A percentile compares a stretch with the other conserved stretches of the same genome.
Conservation (phyloP, 2,797 vertebrate species). For the Megalops cyprinoides region DNA sequence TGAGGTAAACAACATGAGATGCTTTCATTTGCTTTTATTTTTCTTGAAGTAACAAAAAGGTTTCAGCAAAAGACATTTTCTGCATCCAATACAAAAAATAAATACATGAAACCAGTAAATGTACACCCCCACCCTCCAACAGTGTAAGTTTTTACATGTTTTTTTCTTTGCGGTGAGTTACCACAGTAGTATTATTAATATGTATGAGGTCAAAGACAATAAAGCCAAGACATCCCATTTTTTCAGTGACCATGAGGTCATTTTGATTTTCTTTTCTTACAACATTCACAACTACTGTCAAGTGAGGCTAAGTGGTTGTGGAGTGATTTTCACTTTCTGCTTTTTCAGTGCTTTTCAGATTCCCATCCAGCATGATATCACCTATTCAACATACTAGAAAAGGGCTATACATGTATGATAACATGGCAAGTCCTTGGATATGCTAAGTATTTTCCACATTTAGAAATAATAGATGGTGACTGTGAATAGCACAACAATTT, state of each 20-base stretch:
- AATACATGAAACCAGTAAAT: slow-evolving; percentile 9
- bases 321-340: background rate
- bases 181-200: background rate
- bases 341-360: background rate
- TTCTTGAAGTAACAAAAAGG: slow-evolving; percentile 21
- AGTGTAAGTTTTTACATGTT: no score
- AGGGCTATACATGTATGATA: background rate
- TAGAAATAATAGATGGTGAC: background rate
- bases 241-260: background rate
- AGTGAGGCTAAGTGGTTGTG: background rate
- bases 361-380: background rate
- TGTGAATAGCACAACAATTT: background rate
- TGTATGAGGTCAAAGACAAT: slow-evolving; percentile 3
- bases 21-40: slow-evolving; percentile 7
- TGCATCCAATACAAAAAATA: slow-evolving; percentile 24
- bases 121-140: background rate
- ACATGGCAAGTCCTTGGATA: background rate
- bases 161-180: background rate
- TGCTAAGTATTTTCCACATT: background rate
- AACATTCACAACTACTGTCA: background rate
- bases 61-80: slow-evolving; percentile 10
- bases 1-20: background rate
- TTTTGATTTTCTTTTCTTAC: background rate
- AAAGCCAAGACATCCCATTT: background rate
- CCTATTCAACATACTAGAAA: no score